Percentiles rank a stretch among this genome's conserved stretches.
These are phyloP conservation scores for Temnothorax curvispinosus DNA, from an alignment of 1,140 invertebrate genomes.

Conservation along the genomic window DNA sequence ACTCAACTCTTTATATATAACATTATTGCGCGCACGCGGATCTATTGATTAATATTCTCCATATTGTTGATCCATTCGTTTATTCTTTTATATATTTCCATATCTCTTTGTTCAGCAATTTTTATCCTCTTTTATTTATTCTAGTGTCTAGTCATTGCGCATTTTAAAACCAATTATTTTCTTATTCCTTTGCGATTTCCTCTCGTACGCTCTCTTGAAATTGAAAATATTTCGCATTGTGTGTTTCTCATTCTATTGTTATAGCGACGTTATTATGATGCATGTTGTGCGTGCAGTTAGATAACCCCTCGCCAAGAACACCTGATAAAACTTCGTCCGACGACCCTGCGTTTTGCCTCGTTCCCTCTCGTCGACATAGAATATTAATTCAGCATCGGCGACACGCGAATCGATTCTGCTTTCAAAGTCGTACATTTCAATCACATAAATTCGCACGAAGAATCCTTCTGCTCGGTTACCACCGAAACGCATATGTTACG, in stretches of 20 bases:
- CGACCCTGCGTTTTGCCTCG: slow-evolving; percentile 38
- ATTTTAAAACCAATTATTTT: background rate
- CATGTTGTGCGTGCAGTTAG: background rate
- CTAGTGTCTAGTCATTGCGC: background rate
- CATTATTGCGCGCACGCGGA: background rate
- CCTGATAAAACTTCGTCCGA: slow-evolving; percentile 54
- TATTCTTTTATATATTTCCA: background rate
- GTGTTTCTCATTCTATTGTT: slow-evolving; percentile 22
- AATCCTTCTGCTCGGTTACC: background rate
- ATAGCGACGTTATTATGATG: slow-evolving; percentile 1
- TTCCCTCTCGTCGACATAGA: slow-evolving; percentile 29
- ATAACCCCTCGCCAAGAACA: slow-evolving; percentile 45
- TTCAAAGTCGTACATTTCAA: slow-evolving; percentile 24
- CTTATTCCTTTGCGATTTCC: background rate
- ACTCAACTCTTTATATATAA: background rate
- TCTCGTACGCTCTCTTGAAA: background rate
- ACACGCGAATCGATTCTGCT: slow-evolving; percentile 65
- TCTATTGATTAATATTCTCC: background rate
- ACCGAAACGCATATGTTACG: background rate
- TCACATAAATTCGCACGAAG: background rate
- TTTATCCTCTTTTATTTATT: background rate
- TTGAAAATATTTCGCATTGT: background rate
- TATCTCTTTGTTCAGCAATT: background rate
- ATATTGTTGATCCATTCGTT: background rate
- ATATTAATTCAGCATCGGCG: slow-evolving; percentile 70